Conservation (phyloP, 64 coral and sea anemone species). For the Stylophora pistillata region DNA sequence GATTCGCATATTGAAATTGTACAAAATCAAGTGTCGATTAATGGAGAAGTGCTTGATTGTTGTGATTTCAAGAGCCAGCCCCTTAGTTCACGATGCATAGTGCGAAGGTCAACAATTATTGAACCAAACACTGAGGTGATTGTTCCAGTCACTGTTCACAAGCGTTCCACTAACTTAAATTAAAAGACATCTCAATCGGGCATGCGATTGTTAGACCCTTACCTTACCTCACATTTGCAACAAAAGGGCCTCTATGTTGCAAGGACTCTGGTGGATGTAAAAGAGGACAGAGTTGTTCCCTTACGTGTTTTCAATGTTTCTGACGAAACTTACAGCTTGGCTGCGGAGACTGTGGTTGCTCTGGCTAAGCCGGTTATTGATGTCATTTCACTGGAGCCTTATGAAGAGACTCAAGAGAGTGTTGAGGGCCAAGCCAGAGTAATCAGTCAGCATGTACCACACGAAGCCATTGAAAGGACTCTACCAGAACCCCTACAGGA, state of each 20-base stretch:
- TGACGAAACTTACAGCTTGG: neutral
- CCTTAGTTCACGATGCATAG: neutral
- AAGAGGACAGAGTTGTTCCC: neutral
- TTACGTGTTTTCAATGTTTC: conserved; percentile 46
- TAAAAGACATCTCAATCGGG: neutral
- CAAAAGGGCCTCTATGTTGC: conserved; percentile 25
- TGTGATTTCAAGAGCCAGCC: conserved; percentile 13
- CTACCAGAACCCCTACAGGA: too few relatives aligned
- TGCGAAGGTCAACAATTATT: neutral
- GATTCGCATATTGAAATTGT: conserved; percentile 8
- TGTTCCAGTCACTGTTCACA: conserved; percentile 8
- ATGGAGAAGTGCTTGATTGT: too few relatives aligned
- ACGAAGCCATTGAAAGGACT: neutral
- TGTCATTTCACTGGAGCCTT: conserved; percentile 16
- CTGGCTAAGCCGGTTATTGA: conserved; percentile 3
- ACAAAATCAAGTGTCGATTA: neutral
- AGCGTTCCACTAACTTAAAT: neutral
- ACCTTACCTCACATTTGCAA: conserved; percentile 17
- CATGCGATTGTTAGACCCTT: conserved; percentile 35
- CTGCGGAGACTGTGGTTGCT: conserved; percentile 37
- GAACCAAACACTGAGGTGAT: too few relatives aligned
- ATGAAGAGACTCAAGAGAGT: too few relatives aligned
- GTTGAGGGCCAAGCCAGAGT: too few relatives aligned
- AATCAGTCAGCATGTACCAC: neutral
- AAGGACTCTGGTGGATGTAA: conserved; percentile 40